A percentile compares a stretch with the other conserved stretches of the same genome.
Conservation (phyloP, 1,140 invertebrate species). For the Drosophila teissieri region DNA sequence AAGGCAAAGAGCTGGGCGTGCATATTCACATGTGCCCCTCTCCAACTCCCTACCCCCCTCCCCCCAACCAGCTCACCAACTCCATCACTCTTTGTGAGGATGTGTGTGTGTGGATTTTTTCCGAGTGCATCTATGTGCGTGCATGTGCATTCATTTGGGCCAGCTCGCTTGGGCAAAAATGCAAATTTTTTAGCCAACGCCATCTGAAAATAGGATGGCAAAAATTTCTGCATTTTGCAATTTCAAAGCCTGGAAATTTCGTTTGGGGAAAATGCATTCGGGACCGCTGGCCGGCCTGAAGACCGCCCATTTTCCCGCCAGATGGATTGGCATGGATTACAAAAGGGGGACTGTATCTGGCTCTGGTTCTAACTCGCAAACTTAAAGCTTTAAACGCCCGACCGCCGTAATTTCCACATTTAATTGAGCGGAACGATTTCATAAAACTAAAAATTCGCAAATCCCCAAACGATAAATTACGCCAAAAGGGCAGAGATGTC, state of each 20-base stretch:
- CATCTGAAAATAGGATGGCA: slow-evolving; percentile 66
- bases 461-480: slow-evolving; percentile 71
- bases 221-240: slow-evolving; percentile 73
- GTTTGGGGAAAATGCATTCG: slow-evolving; percentile 77
- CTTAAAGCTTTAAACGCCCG: slow-evolving; percentile 59
- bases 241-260: slow-evolving; percentile 80
- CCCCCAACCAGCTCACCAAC: slow-evolving; percentile 28
- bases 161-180: slow-evolving; percentile 62
- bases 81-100: slow-evolving; percentile 9
- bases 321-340: slow-evolving; percentile 71
- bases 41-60: slow-evolving; percentile 19
- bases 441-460: slow-evolving; percentile 73
- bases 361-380: slow-evolving; percentile 29
- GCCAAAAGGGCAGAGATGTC: slow-evolving; percentile 51
- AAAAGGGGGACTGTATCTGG: slow-evolving; percentile 3
- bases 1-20: slow-evolving; percentile 71
- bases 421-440: slow-evolving; percentile 83
- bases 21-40: slow-evolving; percentile 43
- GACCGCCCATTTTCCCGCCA: slow-evolving; percentile 36
- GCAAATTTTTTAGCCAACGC: slow-evolving; percentile 74
- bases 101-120: slow-evolving; percentile 25
- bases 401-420: slow-evolving; percentile 61
- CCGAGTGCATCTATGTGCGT: slow-evolving; percentile 43
- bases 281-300: slow-evolving; percentile 30
- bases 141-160: slow-evolving; percentile 69